Evolutionary conservation across 2,797 vertebrate species (phyloP).

Genomic region (Melanotaenia nigrans): DNA sequence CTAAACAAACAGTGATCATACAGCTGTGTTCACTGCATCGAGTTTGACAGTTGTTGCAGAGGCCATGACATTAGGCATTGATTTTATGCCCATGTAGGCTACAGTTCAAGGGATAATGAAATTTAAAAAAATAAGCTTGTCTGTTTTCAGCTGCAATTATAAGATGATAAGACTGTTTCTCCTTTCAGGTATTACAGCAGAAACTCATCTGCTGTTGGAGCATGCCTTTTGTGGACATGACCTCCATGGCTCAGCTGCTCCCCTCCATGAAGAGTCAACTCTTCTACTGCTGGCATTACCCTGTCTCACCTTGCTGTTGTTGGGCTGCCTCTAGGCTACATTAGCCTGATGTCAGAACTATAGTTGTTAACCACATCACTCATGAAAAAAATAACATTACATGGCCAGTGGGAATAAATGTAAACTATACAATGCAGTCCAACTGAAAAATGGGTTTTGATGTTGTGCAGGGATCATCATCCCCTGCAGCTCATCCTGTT

Average conservation of each 20-base stretch:
- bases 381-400: not conserved
- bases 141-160: not conserved
- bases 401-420: not conserved
- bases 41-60: not conserved
- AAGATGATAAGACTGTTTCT: constrained; percentile 15
- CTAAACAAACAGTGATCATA: not conserved
- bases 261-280: constrained; percentile 8
- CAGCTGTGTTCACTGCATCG: constrained; percentile 1
- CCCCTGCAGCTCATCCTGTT: constrained; percentile 1
- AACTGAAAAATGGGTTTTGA: constrained; percentile 4
- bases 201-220: constrained; percentile 81
- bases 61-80: constrained; percentile 36
- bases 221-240: constrained; percentile 79
- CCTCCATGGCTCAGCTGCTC: constrained; percentile 64
- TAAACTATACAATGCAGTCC: constrained; percentile 2
- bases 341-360: constrained; percentile 11
- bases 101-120: constrained; percentile 16
- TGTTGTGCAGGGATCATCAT: constrained; percentile 12
- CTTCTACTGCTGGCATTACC: constrained; percentile 43
- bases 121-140: constrained; percentile 24
- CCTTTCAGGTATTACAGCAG: constrained; percentile 76
- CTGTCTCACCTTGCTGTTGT: constrained; percentile 60
- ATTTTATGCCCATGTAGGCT: constrained; percentile 19
- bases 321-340: constrained; percentile 43
- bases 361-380: not conserved